These are phyloP conservation scores for Hirudo medicinalis DNA, from an alignment of 1,140 invertebrate genomes.

Conservation along the genomic window DNA sequence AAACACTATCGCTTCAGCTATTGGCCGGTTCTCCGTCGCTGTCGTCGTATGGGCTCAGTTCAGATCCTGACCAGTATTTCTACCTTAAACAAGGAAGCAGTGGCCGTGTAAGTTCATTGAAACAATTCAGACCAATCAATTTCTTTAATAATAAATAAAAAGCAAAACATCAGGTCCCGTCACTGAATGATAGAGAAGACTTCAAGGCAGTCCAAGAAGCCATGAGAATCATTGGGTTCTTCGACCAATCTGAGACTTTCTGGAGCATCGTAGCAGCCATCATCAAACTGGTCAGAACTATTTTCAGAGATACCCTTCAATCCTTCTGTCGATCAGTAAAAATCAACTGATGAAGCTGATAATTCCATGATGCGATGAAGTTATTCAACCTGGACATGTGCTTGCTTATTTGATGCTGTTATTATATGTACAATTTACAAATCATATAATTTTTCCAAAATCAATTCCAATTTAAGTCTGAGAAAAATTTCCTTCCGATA, in stretches of 20 bases:
- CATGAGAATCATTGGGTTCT: slow-evolving; percentile 22
- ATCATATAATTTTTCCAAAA: background rate
- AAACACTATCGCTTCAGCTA: slow-evolving; percentile 46
- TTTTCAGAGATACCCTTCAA: background rate
- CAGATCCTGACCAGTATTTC: slow-evolving; percentile 56
- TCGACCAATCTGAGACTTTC: slow-evolving; percentile 16
- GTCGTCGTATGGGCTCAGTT: slow-evolving; percentile 53
- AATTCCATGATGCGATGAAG: background rate
- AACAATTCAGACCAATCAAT: background rate
- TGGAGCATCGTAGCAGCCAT: slow-evolving; percentile 70
- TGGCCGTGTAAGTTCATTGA: background rate
- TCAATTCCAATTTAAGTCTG: background rate
- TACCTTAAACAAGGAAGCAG: slow-evolving; percentile 57
- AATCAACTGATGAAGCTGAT: background rate
- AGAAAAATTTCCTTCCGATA: background rate
- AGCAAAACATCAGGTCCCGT: slow-evolving; percentile 14
- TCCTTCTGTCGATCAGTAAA: background rate
- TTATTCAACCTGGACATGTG: background rate
- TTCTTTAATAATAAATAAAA: background rate
- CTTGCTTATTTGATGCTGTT: too few relatives aligned
- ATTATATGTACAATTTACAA: background rate
- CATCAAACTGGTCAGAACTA: slow-evolving; percentile 61
- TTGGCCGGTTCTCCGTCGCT: slow-evolving; percentile 56
- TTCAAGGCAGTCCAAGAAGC: slow-evolving; percentile 22
- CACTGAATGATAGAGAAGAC: slow-evolving; percentile 20